These are phyloP conservation scores for Musca domestica DNA, from an alignment of 1,140 invertebrate species.

Conservation along the genomic window DNA sequence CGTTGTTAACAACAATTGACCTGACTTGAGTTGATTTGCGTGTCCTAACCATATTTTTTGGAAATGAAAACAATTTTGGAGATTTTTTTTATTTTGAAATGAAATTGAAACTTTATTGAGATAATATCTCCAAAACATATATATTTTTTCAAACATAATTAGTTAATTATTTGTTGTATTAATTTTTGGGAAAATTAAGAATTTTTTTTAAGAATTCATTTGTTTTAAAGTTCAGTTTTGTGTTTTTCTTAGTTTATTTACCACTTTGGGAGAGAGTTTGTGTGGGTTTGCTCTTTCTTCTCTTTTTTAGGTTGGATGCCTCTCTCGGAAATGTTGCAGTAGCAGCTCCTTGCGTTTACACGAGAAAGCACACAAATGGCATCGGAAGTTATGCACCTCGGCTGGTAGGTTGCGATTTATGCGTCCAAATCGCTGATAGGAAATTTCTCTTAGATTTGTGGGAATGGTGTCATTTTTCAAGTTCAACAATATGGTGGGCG, in stretches of 20 bases:
- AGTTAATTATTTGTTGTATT: neutral
- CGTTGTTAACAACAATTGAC: constrained; percentile 41
- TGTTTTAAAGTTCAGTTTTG: neutral
- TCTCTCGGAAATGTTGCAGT: constrained; percentile 26
- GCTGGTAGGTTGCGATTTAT: constrained; percentile 12
- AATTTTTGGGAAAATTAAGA: neutral
- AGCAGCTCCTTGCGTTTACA: constrained; percentile 26
- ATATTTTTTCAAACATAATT: too few relatives aligned
- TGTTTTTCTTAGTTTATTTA: neutral
- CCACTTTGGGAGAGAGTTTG: neutral
- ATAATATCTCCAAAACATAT: neutral
- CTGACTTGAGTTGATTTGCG: constrained; percentile 37
- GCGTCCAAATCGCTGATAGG: constrained; percentile 31
- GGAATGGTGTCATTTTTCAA: neutral
- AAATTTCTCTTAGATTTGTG: constrained; percentile 16
- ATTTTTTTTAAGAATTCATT: neutral
- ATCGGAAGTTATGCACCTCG: constrained; percentile 27
- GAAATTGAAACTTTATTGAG: neutral
- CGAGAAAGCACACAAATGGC: constrained; percentile 31
- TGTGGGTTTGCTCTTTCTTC: neutral
- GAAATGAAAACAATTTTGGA: neutral
- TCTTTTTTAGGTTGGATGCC: constrained; percentile 26
- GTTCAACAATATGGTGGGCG: neutral
- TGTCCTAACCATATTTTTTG: neutral
- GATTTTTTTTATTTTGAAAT: neutral